Base-by-base conservation (phyloP, 2,888 invertebrate genomes). In the Sympetrum striolatum region DNA sequence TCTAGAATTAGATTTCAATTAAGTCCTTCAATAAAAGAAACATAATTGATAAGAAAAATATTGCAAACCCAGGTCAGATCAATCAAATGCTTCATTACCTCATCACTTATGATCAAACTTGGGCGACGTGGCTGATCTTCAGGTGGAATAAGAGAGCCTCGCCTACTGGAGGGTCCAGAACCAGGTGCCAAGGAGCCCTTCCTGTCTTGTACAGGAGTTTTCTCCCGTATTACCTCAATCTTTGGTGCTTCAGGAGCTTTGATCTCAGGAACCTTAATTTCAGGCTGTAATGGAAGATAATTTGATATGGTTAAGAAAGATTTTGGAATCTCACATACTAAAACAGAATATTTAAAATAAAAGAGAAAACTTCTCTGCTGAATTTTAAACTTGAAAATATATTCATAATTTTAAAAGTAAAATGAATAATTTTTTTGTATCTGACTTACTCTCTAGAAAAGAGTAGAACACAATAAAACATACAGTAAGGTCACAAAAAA, bases 71-170 rank as follows among this genome's bases (percentile, higher is more conserved):
- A 39, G n/a, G 18, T 81, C 22, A 53, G 80, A 53, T 53, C 48
- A 1, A 53, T 53, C 15, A 53, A 73, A 82, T 90, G 90, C 81
- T 91, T 94, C 94, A 95, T 94, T 97, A 98, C 98, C 98, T 98
- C 98, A 94, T 98, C 98, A 93, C 98, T 97, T 93, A 98, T 98
- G 93, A 98, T 97, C 92, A 98, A 96, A 92, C 98, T 98, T 92
- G 98, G 98, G 92, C 98, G 96, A 93, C 98, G 96, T 93, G 96
- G 97, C 94, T 96, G 96, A 94, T 96, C 97, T 94, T 98, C 98
- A 79, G 97, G 97, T 93, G 98, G 98, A 93, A 98, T 96, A 91
- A 98, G 96, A 90, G 98, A 98, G 91, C 98, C 98, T 92, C 98
- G 95, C 90, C 97, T 95, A 93, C 96, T 96, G 90, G 95, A 95